phyloP scores from a whole-genome alignment of 2,113 vertebrate genomes.

The Cottus gobio region DNA sequence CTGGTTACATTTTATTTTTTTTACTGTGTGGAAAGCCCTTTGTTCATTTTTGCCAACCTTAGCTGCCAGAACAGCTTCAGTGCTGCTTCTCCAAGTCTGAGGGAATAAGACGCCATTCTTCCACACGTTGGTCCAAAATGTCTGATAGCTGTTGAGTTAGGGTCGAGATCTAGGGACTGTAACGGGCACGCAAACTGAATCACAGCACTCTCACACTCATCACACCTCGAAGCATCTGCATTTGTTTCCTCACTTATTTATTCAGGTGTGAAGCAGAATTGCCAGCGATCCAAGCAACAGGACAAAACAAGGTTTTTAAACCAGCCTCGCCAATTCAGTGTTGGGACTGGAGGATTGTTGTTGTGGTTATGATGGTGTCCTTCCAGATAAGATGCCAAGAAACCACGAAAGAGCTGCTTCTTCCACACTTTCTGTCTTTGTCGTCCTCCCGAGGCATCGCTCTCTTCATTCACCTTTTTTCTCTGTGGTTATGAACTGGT shows the following conservation, averaged over 20 bases:
- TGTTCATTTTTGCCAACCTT: neutral
- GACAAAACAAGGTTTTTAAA: neutral
- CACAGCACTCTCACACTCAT: neutral
- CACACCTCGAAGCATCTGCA: neutral
- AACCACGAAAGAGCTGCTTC: constrained; percentile 19
- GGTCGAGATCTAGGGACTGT: neutral
- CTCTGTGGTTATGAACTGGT: constrained; percentile 47
- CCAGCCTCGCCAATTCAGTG: neutral
- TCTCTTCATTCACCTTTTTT: constrained; percentile 9
- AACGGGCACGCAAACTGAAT: neutral
- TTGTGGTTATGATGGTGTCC: constrained; percentile 66
- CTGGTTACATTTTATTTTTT: too few relatives aligned
- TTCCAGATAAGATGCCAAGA: constrained; percentile 59
- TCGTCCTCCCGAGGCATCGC: neutral
- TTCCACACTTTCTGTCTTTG: constrained; percentile 16
- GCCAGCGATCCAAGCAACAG: neutral
- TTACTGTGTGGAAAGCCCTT: neutral
- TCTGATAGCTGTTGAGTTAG: neutral
- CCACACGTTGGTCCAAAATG: neutral
- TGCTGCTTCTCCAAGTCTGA: neutral
- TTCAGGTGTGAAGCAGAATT: neutral
- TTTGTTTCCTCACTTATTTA: neutral
- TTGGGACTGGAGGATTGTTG: constrained; percentile 34
- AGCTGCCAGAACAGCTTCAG: neutral
- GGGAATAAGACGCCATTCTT: neutral